Evolutionary conservation across 2,888 invertebrate species (phyloP).

Genomic region (Acleris literana): DNA sequence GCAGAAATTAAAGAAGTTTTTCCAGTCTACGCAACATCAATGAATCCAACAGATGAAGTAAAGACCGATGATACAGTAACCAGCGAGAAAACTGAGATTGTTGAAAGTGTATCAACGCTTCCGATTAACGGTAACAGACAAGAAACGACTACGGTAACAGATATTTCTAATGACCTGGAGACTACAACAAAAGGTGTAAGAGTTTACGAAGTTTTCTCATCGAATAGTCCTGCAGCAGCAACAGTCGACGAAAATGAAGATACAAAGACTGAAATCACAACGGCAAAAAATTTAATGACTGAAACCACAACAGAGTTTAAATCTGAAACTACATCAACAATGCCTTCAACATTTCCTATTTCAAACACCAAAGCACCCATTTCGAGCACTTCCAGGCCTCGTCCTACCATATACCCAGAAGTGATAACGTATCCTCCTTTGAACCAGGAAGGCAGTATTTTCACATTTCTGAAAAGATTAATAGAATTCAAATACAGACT

Average conservation of each 20-base stretch:
- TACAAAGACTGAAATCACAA: slow-evolving; percentile 53
- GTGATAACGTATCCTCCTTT: slow-evolving; percentile 71
- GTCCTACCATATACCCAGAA: slow-evolving; percentile 59
- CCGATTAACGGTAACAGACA: slow-evolving; percentile 57
- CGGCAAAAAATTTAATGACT: slow-evolving; percentile 60
- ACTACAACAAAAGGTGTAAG: slow-evolving; percentile 66
- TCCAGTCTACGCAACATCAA: slow-evolving; percentile 59
- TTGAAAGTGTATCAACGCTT: slow-evolving; percentile 73
- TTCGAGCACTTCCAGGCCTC: slow-evolving; percentile 49
- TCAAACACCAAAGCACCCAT: slow-evolving; percentile 48
- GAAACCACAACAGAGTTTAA: slow-evolving; percentile 70
- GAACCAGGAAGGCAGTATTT: slow-evolving; percentile 72
- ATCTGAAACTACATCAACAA: slow-evolving; percentile 67
- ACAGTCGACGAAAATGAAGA: slow-evolving; percentile 48
- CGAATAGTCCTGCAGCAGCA: slow-evolving; percentile 51
- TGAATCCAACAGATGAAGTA: slow-evolving; percentile 48
- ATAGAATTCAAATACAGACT: slow-evolving; percentile 87
- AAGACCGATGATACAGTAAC: slow-evolving; percentile 43
- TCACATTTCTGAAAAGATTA: slow-evolving; percentile 85
- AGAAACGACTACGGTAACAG: slow-evolving; percentile 55
- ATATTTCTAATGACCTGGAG: slow-evolving; percentile 59
- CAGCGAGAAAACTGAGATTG: slow-evolving; percentile 53
- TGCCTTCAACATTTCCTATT: slow-evolving; percentile 57
- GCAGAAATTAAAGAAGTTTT: slow-evolving; percentile 55
- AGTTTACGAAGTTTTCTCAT: slow-evolving; percentile 69